A percentile compares a stretch with the other conserved stretches of the same genome.
phyloP scores from a whole-genome alignment of 1,140 invertebrate genomes.

The Apolygus lucorum region DNA sequence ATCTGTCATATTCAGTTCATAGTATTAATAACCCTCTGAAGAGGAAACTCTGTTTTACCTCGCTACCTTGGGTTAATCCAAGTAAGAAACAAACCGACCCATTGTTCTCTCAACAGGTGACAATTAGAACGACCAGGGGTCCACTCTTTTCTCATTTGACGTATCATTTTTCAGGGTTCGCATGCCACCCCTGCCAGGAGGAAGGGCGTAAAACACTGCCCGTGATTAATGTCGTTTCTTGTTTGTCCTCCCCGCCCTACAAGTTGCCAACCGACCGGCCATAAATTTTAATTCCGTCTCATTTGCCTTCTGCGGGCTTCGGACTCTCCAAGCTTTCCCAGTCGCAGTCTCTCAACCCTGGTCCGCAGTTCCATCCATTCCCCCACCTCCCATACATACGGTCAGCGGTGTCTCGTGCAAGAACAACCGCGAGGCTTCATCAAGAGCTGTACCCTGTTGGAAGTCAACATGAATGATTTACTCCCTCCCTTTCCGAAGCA shows the following conservation, averaged over 20 bases:
- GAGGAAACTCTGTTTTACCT: too few relatives aligned
- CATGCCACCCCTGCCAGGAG: background rate
- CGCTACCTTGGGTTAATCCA: too few relatives aligned
- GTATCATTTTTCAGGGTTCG: background rate
- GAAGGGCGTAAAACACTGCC: background rate
- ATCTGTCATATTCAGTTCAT: too few relatives aligned
- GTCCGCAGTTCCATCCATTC: background rate
- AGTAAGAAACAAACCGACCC: too few relatives aligned
- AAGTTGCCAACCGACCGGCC: background rate
- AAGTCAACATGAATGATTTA: background rate
- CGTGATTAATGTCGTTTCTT: background rate
- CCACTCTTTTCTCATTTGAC: background rate
- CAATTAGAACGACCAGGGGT: background rate
- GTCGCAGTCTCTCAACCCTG: background rate
- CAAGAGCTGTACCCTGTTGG: background rate
- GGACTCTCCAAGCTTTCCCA: background rate
- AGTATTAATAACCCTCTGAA: too few relatives aligned
- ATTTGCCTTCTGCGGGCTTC: background rate
- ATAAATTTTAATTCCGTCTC: constrained; percentile 1
- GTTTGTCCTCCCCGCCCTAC: background rate
- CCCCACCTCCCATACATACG: background rate
- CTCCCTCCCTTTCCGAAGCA: background rate
- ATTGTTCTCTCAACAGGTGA: background rate
- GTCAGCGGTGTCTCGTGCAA: background rate
- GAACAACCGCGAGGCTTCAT: background rate